phyloP scores from a whole-genome alignment of 2,113 vertebrate genomes.

The Oreochromis spilurus region DNA sequence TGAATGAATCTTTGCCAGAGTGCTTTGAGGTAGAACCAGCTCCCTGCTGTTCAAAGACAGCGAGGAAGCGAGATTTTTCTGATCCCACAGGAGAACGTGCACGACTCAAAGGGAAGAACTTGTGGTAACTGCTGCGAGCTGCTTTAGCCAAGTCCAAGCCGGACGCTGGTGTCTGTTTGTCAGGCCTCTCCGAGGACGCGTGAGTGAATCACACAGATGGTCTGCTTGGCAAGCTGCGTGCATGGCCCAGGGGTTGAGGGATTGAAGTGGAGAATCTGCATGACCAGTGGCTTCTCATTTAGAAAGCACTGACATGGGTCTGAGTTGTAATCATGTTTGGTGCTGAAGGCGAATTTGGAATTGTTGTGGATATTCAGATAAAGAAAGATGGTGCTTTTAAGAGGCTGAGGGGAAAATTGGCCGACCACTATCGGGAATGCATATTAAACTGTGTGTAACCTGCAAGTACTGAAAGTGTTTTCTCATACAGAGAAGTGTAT shows the following conservation, averaged over 20 bases:
- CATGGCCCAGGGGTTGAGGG: neutral
- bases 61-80: neutral
- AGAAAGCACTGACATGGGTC: neutral
- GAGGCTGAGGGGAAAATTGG: neutral
- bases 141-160: neutral
- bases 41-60: neutral
- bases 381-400: neutral
- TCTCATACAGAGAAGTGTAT: neutral
- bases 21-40: neutral
- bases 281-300: neutral
- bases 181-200: slow-evolving; percentile 8
- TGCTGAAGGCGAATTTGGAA: neutral
- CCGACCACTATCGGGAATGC: rapidly evolving
- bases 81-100: neutral
- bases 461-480: rapidly evolving
- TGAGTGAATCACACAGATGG: slow-evolving; percentile 33
- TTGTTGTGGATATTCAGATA: neutral
- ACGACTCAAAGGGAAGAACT: neutral
- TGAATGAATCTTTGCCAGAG: slow-evolving; percentile 12
- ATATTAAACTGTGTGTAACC: neutral
- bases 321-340: neutral
- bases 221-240: neutral
- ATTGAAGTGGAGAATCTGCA: neutral
- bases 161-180: neutral
- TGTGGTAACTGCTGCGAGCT: neutral